Evolutionary conservation across 2,888 invertebrate species (phyloP).

Genomic region (Bedellia somnulentella): DNA sequence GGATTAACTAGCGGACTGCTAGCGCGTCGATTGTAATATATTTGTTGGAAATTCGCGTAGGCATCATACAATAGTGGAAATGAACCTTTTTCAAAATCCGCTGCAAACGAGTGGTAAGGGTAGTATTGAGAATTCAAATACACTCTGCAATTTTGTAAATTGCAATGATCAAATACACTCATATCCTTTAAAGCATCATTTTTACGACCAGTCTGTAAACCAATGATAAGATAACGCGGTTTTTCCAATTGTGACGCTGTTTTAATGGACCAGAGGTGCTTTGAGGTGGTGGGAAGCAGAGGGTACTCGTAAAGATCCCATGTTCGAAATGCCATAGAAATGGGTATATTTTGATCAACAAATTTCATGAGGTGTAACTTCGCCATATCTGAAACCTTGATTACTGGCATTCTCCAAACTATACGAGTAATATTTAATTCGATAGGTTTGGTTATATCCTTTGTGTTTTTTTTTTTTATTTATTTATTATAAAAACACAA

Average conservation of each 20-base stretch:
- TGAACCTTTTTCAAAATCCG: slow-evolving; percentile 16
- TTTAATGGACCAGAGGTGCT: slow-evolving; percentile 20
- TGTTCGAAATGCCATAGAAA: slow-evolving; percentile 4
- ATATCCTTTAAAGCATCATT: slow-evolving; percentile 14
- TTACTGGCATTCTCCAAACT: slow-evolving; percentile 7
- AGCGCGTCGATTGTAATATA: slow-evolving; percentile 8
- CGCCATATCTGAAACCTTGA: too few species aligned
- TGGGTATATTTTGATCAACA: slow-evolving; percentile 10
- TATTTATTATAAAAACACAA: too few species aligned
- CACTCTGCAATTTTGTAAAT: slow-evolving; percentile 20
- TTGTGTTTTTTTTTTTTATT: too few species aligned
- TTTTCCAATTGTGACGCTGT: slow-evolving; percentile 22
- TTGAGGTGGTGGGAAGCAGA: slow-evolving; percentile 16
- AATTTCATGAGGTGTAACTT: slow-evolving; percentile 10
- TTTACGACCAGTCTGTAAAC: slow-evolving; percentile 24
- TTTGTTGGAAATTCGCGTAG: slow-evolving; percentile 10
- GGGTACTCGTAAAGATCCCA: slow-evolving; percentile 28
- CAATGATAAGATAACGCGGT: slow-evolving; percentile 24
- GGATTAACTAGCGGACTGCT: slow-evolving; percentile 8
- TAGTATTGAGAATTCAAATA: slow-evolving; percentile 21
- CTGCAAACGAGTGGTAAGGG: slow-evolving; percentile 21
- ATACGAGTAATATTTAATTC: slow-evolving; percentile 10
- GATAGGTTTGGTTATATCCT: slow-evolving; percentile 7
- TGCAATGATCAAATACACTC: too few species aligned
- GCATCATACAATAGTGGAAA: slow-evolving; percentile 4